These are phyloP conservation scores for Pogoniulus pusillus DNA, from an alignment of 2,797 vertebrate genomes.

Conservation along the genomic window DNA sequence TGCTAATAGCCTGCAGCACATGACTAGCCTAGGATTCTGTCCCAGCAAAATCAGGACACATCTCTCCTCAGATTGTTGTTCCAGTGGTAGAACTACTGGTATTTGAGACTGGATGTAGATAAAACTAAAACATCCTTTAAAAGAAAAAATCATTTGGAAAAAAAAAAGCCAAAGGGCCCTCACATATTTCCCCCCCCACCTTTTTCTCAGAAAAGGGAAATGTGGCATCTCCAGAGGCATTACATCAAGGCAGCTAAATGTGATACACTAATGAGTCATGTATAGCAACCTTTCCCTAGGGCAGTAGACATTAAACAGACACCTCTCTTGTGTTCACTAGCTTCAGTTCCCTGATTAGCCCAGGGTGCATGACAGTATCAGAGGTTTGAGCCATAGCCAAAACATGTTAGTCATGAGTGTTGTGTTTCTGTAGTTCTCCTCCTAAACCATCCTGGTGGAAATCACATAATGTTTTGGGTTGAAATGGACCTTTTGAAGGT, in stretches of 20 bases:
- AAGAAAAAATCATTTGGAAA: not conserved
- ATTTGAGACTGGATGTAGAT: not conserved
- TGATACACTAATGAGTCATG: not conserved
- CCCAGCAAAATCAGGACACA: too few relatives aligned
- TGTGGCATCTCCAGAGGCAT: not conserved
- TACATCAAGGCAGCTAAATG: not conserved
- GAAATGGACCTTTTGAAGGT: not conserved
- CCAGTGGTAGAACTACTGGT: not conserved
- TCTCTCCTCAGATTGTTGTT: not conserved
- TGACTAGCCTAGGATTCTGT: too few relatives aligned
- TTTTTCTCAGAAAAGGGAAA: not conserved
- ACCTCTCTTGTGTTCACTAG: not conserved
- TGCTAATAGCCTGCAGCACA: too few relatives aligned
- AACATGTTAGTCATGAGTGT: fast-evolving
- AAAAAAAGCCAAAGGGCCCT: not conserved
- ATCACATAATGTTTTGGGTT: not conserved
- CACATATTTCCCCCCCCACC: too few relatives aligned
- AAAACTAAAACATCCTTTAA: not conserved
- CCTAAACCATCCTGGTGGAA: not conserved
- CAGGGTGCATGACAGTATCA: not conserved
- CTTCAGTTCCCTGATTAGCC: not conserved
- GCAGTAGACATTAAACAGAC: not conserved
- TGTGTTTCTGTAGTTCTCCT: not conserved
- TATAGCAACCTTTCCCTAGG: not conserved
- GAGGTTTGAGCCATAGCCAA: not conserved